phyloP scores from a whole-genome alignment of 2,797 vertebrate genomes.

The Thalassophryne amazonica region DNA sequence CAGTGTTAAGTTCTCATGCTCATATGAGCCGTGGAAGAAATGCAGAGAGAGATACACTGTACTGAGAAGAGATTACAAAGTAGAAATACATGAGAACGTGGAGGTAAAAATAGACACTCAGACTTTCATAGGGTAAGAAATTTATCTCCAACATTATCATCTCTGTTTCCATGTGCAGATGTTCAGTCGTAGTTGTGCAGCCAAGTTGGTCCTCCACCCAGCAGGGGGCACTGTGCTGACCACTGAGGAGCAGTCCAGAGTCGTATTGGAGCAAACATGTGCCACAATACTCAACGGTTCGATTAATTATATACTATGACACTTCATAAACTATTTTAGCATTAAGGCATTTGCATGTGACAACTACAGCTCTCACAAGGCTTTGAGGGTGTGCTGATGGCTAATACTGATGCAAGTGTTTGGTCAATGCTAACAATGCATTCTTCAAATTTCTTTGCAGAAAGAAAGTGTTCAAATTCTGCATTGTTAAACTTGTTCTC shows the following conservation, averaged over 20 bases:
- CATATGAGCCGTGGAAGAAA: slow-evolving; percentile 84
- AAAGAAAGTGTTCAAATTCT: no score
- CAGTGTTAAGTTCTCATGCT: slow-evolving; percentile 70
- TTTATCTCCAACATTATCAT: neutral
- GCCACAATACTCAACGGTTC: slow-evolving; percentile 81
- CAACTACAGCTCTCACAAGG: no score
- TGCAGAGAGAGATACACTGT: slow-evolving; percentile 84
- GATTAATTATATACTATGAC: no score
- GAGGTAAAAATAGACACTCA: slow-evolving; percentile 72
- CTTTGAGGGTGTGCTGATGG: no score
- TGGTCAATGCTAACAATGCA: no score
- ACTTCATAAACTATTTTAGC: no score
- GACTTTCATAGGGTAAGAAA: neutral
- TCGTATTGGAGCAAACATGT: slow-evolving; percentile 81
- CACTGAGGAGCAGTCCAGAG: slow-evolving; percentile 82
- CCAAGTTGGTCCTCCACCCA: slow-evolving; percentile 79
- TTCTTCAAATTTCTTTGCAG: no score
- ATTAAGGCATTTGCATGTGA: no score
- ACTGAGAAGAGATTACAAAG: slow-evolving; percentile 78
- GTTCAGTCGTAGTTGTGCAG: slow-evolving; percentile 78
- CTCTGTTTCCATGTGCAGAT: slow-evolving; percentile 66
- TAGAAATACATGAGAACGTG: slow-evolving; percentile 86
- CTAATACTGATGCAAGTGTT: no score
- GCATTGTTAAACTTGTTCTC: no score
- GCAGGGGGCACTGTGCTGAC: slow-evolving; percentile 82